phyloP scores from a whole-genome alignment of 2,797 vertebrate genomes.

The Fundulus diaphanus region DNA sequence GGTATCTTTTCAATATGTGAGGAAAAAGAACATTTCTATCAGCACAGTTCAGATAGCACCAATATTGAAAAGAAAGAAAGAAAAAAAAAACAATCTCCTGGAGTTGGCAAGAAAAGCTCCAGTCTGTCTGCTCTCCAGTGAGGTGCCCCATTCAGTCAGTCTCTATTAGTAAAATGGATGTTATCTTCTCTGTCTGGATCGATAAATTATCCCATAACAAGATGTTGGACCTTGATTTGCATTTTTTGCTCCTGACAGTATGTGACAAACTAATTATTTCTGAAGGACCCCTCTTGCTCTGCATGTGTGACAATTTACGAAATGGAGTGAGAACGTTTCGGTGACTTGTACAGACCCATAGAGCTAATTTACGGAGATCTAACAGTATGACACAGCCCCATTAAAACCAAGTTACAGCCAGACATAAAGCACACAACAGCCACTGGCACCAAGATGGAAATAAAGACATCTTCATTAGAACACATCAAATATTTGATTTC shows the following conservation, averaged over 20 bases:
- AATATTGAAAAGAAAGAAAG: conserved; percentile 4
- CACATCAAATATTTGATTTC: conserved; percentile 22
- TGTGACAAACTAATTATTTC: conserved; percentile 67
- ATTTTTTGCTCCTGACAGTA: conserved; percentile 59
- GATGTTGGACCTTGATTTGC: conserved; percentile 68
- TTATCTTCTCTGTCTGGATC: conserved; percentile 70
- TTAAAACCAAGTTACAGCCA: conserved; percentile 34
- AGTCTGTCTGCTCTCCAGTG: conserved; percentile 19
- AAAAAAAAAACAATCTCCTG: conserved; percentile 22
- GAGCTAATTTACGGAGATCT: conserved; percentile 31
- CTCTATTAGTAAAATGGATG: conserved; percentile 71
- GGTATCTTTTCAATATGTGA: conserved; percentile 69
- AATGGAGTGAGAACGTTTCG: conserved; percentile 45
- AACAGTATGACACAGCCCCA: conserved; percentile 21
- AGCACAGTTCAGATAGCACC: conserved; percentile 56
- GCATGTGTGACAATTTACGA: conserved; percentile 42
- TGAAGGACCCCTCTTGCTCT: conserved; percentile 41
- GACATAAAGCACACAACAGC: conserved; percentile 12
- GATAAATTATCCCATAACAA: conserved; percentile 74
- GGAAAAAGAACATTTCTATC: conserved; percentile 64
- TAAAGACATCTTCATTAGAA: conserved; percentile 31
- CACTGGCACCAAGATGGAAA: conserved; percentile 14
- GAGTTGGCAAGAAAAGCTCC: conserved; percentile 29
- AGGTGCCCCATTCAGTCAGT: conserved; percentile 60
- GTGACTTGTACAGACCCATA: conserved; percentile 31